Base-by-base conservation (phyloP, 2,888 invertebrate species). In the Xestia sexstrigata region DNA sequence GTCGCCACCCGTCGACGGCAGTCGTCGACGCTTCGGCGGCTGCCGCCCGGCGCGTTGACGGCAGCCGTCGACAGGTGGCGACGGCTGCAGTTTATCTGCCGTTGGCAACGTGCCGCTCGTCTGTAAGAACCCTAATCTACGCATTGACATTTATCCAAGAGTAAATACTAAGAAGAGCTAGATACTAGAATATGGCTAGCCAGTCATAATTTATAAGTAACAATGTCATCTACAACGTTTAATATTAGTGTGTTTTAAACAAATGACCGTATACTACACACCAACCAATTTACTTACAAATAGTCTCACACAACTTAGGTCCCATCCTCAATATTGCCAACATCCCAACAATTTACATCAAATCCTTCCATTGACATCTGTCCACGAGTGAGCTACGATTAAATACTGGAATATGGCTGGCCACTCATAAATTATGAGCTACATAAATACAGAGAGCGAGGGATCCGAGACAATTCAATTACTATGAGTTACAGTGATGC, bases 391-490 rank as follows among this genome's bases (percentile, higher is more conserved):
- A 87, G 74, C 65, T 84, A 87, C 83, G 86, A 89, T 89, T 87
- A 87, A 87, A 80, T 77, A 73, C 79, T 66, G 88, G 81, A 87
- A 81, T 82, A 86, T 75, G 74, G 73, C 66, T 65, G 55, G 63
- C 55, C 23, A 67, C 74, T 62, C 70, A 77, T 87, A 89, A 84
- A 87, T 87, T 88, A 85, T 83, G 78, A 87, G 68, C 60, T 66
- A 67, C 84, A 87, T 88, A 89, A 89, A 89, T 84, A 87, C 71
- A 80, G 87, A 78, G 81, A 67, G 79, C 76, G 67, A 47, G 68
- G 75, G 75, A 70, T 72, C 74, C 69, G 74, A 75, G 90, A 89
- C 89, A 89, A 89, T 89, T 89, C 89, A 90, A 89, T 89, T 90
- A 86, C 89, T 84, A 86, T 87, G 90, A 84, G 79, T 82, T 79